Evolutionary conservation across 2,113 vertebrate species (phyloP), one percentile per base, ranked within the genome.

Genomic region (Indicator maculatus): DNA sequence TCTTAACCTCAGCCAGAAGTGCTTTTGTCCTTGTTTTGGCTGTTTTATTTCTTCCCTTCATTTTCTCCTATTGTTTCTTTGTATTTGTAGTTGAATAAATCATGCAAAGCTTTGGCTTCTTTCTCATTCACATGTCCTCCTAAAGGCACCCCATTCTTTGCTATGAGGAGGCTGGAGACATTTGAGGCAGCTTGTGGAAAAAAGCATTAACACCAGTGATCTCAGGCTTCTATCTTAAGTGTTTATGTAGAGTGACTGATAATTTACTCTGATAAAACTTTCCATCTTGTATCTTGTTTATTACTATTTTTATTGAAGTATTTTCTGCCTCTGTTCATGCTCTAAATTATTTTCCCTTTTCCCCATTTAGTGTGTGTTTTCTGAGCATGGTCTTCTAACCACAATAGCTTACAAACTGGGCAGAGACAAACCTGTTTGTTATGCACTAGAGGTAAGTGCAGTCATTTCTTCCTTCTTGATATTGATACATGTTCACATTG

Each of bases 351-450:
- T 67, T 88, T 95, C 9, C 16, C 3, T 9, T 88, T 89, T 83
- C 24, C 52, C 27, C 47, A 55, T 76, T 21, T 91, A 99, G 98
- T 96, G 98, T 26, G 97, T 99, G 21, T 98, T 98, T 96, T 99
- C 99, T 12, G 98, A 99, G 11, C 98, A 99, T 33, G 99, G 99
- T 66, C 99, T 99, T 84, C 93, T 99, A 88, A 99, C 99, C 72
- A 99, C 99, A 2, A 96, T 99, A 14, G 99, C 98, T 69, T 99
- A 99, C 97, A 98, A 99, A 93, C 91, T 99, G 92, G 99, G 99
- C 70, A 98, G 91, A 95, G 88, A 99, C 31, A 96, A 98, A 75
- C 98, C 99, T 6, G 98, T 93, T 59, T 98, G 78, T 94, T 99
- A 99, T 26, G 99, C 99, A 3, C 94, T 99, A n/a, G 99, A 99